Evolutionary conservation across 2,888 invertebrate genomes (phyloP).

Genomic region (Limnephilus marmoratus): DNA sequence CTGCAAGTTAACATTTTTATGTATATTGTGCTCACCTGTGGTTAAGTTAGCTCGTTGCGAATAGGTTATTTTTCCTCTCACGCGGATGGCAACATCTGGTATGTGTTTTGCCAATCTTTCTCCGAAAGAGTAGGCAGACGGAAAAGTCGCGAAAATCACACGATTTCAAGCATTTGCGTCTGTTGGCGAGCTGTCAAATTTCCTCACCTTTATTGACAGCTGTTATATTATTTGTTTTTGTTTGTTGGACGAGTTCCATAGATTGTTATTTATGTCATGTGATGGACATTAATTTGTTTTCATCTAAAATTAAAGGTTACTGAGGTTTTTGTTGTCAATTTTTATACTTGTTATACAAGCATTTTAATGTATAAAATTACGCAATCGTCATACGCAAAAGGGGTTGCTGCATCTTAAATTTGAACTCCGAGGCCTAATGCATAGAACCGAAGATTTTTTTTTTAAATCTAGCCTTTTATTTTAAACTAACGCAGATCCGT

Average conservation of each 20-base stretch:
- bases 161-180: background rate
- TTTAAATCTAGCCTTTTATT: too few relatives aligned
- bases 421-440: background rate
- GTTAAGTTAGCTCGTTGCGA: background rate
- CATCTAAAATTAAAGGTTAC: background rate
- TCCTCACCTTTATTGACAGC: background rate
- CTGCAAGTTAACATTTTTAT: background rate
- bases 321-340: background rate
- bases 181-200: background rate
- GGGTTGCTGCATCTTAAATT: background rate
- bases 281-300: background rate
- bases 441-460: too few relatives aligned
- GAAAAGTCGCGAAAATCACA: conserved; percentile 8
- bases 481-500: too few relatives aligned
- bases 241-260: background rate
- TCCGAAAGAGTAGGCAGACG: background rate
- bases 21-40: background rate
- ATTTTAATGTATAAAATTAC: background rate
- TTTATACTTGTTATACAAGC: background rate
- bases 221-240: background rate
- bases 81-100: background rate
- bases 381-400: too few relatives aligned
- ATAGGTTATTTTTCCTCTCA: background rate
- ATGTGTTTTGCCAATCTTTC: background rate
- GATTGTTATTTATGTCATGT: background rate